Evolutionary conservation across 2,797 vertebrate genomes (phyloP), one percentile per base, ranked within the genome.

Genomic region (Xyrichtys novacula): DNA sequence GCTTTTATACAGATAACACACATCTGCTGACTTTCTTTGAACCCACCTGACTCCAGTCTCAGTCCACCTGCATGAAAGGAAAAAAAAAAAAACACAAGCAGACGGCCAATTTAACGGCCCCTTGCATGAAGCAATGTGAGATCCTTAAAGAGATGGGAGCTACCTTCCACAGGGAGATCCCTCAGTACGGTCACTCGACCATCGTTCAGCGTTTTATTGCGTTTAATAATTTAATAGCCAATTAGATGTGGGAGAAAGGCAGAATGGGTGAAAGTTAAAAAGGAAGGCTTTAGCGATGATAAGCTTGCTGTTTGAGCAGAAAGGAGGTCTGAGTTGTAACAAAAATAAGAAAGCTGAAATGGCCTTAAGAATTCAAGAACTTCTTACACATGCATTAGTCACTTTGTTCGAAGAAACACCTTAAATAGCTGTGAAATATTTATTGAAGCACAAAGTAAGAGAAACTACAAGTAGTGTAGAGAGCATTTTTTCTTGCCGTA

Each of bases 61-160:
- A 28, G 52, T 64, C 31, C 34, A 40, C 40, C 62, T 29, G 71
- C 58, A 65, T 61, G 58, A 44, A 38, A 55, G 16, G 61, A 17
- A 38, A 34, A 52, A 57, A 59, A 55, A 81, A 83, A 16, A 40
- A 34, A 54, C n/a, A 62, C 59, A 55, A 82, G 85, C 77, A 89
- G 84, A 71, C 67, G 85, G 85, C 70, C 84, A 83, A 87, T 91
- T 90, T 89, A 88, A 87, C 64, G 60, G 70, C 81, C 34, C 29
- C 78, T 60, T 87, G 85, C 81, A 71, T 76, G 65, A 62, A 76
- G 85, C 78, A 14, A 34, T 56, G 81, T 80, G 65, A 65, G 83
- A 84, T 85, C 76, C 49, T 78, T 12, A 58, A 22, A 20, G 29
- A 20, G 65, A 78, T 76, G 72, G 58, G 50, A 75, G 72, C 76